These are phyloP conservation scores for Emydocephalus ijimae DNA, from an alignment of 2,113 vertebrate genomes.

Conservation along the genomic window DNA sequence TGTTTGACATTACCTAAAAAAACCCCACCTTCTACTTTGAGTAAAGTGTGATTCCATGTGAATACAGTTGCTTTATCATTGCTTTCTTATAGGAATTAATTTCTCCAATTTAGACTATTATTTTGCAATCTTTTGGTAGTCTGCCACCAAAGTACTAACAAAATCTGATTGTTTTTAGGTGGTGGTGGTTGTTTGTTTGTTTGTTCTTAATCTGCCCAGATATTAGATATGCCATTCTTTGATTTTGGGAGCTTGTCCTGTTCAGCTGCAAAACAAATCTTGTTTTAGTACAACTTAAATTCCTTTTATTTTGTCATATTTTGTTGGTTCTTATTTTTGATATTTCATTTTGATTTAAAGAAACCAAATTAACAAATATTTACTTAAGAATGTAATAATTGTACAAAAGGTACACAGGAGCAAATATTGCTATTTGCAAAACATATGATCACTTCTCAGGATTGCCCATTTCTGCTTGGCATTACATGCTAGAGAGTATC, in stretches of 20 bases:
- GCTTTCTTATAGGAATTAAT: not conserved
- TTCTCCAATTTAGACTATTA: not conserved
- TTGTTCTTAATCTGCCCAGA: not conserved
- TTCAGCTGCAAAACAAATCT: not conserved
- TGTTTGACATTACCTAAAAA: not conserved
- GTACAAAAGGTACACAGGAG: not conserved
- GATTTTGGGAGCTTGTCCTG: not conserved
- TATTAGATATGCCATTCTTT: not conserved
- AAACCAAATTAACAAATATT: not conserved
- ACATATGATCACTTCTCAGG: not conserved
- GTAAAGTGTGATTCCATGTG: not conserved
- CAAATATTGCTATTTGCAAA: not conserved
- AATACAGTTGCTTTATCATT: not conserved
- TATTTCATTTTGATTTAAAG: not conserved
- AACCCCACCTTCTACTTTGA: not conserved
- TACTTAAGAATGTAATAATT: not conserved
- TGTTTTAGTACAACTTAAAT: not conserved
- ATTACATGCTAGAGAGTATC: not conserved
- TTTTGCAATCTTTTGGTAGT: not conserved
- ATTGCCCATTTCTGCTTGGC: not conserved
- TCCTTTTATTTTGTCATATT: not conserved
- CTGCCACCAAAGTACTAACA: not conserved
- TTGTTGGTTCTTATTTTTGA: not conserved
- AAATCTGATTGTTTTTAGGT: not conserved
- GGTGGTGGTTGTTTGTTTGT: not conserved